phyloP scores from a whole-genome alignment of 2,888 invertebrate species.

The Rhagium mordax region DNA sequence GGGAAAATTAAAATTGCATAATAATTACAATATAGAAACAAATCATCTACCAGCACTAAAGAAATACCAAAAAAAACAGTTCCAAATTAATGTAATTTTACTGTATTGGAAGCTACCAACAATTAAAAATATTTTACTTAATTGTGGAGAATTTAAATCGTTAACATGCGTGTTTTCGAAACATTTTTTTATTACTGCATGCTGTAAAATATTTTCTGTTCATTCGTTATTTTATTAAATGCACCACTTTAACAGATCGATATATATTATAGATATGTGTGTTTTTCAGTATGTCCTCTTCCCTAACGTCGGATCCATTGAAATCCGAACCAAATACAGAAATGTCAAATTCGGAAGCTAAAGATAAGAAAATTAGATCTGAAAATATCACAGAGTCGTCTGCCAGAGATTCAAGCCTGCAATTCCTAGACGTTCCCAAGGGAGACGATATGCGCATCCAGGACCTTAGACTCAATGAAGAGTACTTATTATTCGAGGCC shows the following conservation, averaged over 20 bases:
- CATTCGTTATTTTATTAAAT: no score
- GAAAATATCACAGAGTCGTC: slow-evolving; percentile 50
- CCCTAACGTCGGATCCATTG: neutral
- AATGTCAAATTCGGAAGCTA: slow-evolving; percentile 42
- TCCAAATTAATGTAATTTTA: no score
- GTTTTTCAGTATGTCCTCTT: neutral
- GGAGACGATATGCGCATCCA: slow-evolving; percentile 68
- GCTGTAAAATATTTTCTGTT: no score
- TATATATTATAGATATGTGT: neutral
- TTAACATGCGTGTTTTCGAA: no score
- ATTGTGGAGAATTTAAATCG: no score
- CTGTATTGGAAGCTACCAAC: no score
- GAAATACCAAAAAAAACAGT: no score
- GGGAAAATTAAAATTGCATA: no score
- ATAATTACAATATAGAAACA: no score
- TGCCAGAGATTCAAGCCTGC: slow-evolving; percentile 33
- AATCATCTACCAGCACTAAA: no score
- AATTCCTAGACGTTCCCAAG: slow-evolving; percentile 65
- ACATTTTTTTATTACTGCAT: no score
- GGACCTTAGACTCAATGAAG: slow-evolving; percentile 74
- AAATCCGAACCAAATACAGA: slow-evolving; percentile 1
- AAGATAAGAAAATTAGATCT: slow-evolving; percentile 49
- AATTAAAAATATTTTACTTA: no score
- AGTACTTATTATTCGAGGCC: slow-evolving; percentile 77
- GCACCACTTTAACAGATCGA: neutral